Evolutionary conservation across 2,888 invertebrate genomes (phyloP).

Genomic region (Leptothorax acervorum): DNA sequence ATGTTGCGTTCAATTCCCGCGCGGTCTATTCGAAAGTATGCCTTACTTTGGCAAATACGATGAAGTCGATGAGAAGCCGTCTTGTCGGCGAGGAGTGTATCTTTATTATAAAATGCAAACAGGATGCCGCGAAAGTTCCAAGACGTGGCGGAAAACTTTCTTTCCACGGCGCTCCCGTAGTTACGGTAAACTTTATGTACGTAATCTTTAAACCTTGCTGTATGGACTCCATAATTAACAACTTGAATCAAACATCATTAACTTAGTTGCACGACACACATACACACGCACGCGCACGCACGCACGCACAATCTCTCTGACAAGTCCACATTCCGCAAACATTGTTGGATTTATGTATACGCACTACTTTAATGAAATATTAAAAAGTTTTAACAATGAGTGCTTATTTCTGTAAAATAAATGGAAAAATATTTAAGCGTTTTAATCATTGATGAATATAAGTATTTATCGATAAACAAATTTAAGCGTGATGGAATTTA

Average conservation of each 20-base stretch:
- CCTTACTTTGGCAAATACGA: constrained; percentile 62
- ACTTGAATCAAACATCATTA: constrained; percentile 49
- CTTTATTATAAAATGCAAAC: constrained; percentile 51
- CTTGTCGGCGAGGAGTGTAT: constrained; percentile 38
- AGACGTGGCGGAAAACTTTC: constrained; percentile 39
- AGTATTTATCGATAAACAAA: constrained; percentile 4
- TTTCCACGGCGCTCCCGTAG: constrained; percentile 20
- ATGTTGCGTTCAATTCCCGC: constrained; percentile 82
- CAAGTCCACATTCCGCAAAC: background rate
- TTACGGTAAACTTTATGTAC: constrained; percentile 38
- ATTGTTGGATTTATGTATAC: background rate
- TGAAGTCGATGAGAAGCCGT: constrained; percentile 43
- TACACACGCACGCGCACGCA: background rate
- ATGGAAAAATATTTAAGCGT: background rate
- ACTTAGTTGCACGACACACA: background rate
- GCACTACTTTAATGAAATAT: background rate
- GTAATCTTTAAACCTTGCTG: constrained; percentile 42
- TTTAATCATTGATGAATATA: constrained; percentile 13
- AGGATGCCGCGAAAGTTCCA: constrained; percentile 34
- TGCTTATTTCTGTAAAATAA: background rate
- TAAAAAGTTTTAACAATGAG: background rate
- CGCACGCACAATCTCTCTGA: background rate
- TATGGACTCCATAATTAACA: constrained; percentile 41
- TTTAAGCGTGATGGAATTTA: background rate
- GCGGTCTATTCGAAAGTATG: constrained; percentile 78